A percentile compares a stretch with the other conserved stretches of the same genome.
Evolutionary conservation across 2,888 invertebrate genomes (phyloP).

Genomic region (Arge pagana): DNA sequence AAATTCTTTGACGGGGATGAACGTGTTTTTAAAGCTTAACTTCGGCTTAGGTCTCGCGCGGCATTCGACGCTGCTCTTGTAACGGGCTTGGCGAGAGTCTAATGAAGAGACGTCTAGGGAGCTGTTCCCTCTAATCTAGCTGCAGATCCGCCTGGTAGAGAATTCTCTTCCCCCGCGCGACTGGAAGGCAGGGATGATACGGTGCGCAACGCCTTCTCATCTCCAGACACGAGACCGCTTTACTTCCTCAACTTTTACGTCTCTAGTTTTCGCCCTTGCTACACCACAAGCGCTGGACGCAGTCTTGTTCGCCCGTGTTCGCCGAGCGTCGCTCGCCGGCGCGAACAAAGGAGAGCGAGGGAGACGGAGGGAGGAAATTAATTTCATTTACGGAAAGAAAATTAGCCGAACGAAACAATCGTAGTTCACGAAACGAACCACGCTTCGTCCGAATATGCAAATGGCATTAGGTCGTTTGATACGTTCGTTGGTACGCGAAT

Average conservation of each 20-base stretch:
- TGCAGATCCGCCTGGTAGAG: conserved; percentile 41
- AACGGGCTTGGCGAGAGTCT: conserved; percentile 44
- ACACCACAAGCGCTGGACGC: too few species aligned
- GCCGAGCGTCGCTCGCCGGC: conserved; percentile 19
- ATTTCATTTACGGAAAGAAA: conserved; percentile 31
- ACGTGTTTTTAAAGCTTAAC: too few species aligned
- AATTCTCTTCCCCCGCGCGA: conserved; percentile 32
- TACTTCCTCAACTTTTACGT: too few species aligned
- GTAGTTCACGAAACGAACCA: not conserved
- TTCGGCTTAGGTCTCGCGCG: conserved; percentile 36
- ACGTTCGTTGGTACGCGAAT: not conserved
- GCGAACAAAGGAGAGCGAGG: too few species aligned
- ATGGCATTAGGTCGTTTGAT: conserved; percentile 2
- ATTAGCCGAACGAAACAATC: not conserved
- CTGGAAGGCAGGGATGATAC: conserved; percentile 28
- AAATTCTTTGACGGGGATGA: too few species aligned
- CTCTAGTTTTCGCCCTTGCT: too few species aligned
- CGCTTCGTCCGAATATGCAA: not conserved
- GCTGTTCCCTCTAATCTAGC: conserved; percentile 52
- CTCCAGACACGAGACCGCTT: not conserved
- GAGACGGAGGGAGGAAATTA: conserved; percentile 37
- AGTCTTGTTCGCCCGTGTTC: not conserved
- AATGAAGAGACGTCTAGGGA: conserved; percentile 54
- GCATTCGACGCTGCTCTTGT: too few species aligned
- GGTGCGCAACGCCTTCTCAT: conserved; percentile 27